Base-by-base conservation (phyloP, 2,797 vertebrate genomes). In the Hapalemur alaotrensis region DNA sequence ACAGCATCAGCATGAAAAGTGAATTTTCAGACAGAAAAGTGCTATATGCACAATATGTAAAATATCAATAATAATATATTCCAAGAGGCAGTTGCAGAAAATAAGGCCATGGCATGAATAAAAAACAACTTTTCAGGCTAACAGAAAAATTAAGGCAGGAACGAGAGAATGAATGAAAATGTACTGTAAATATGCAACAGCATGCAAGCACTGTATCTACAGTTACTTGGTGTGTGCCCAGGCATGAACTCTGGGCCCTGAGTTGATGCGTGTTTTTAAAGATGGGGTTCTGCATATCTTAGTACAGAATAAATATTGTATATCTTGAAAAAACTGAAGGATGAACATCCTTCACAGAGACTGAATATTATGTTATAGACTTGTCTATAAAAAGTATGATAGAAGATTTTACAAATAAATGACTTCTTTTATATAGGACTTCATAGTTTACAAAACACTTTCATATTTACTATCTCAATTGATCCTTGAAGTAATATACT, bases 41-140 rank as follows among this genome's bases (percentile, higher is more conserved):
- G 76, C 76, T 96, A 95, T 82, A 82, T 25, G 84, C 78, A 96
- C 1, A 50, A 90, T 95, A 97, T 97, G 93, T 63, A 97, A 98
- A 97, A 93, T 91, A 88, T 89, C 13, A 0, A 85, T 92, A 86
- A 96, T 96, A 96, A 97, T 96, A 30, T 92, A 97, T 97, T 94
- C 93, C 30, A 92, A 81, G 17, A 50, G 75, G 69, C 32, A 92
- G 65, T 85, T 82, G 32, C 94, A 97, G 48, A 96, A 97, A 97
- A 96, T 82, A 94, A 95, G 83, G 70, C 48, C 38, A 95, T 69
- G 35, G n/a, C 54, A 97, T 85, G 83, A 96, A 97, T 93, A 91
- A 93, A 91, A 87, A 93, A 75, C 23, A 97, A 89, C 80, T 70
- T 96, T 72, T 52, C 22, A 75, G 35, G 54, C 63, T 93, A 72